Base-by-base conservation (phyloP, 2,113 vertebrate species). In the Progne subis region DNA sequence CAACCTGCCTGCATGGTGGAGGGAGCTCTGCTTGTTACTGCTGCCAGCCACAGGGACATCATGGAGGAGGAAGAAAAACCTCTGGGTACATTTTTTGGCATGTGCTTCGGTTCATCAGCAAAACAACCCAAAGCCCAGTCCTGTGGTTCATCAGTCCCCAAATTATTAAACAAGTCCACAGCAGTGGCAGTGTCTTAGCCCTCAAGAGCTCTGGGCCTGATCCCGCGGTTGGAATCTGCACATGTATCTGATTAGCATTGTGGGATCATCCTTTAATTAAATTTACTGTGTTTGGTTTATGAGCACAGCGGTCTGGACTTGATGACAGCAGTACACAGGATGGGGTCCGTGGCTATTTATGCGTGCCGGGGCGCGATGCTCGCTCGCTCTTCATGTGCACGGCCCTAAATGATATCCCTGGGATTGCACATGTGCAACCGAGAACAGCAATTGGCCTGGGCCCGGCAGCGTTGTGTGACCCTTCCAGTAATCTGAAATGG, bases 401-500 rank as follows among this genome's bases (percentile, higher is more conserved):
- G 77, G 56, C 72, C 86, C 92, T 47, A 41, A 84, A 64, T 75
- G 47, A 70, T 12, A 46, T 95, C 85, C 80, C 64, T 79, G 93
- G 92, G 85, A 81, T 46, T 93, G 63, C 56, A 92, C 49, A 56
- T 68, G 77, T 92, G 85, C 14, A 24, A 2, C 79, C 3, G 2
- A 53, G 76, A 88, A 11, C 59, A 74, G 93, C 76, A 83, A 75
- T 68, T 95, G 94, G 92, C 86, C 76, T 88, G 88, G 44, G 49
- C 83, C 90, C 3, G 15, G 37, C 24, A 83, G 44, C 2, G 0
- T 15, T 86, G 79, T 90, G 76, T 78, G 95, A 75, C 92, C 93
- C 82, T 96, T 96, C 94, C 96, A 94, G 93, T 96, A 93, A 94
- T 93, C 92, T 46, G 72, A 78, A 96, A 90, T 88, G 93, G 93